phyloP scores from a whole-genome alignment of 2,797 vertebrate genomes.

The Huso huso region DNA sequence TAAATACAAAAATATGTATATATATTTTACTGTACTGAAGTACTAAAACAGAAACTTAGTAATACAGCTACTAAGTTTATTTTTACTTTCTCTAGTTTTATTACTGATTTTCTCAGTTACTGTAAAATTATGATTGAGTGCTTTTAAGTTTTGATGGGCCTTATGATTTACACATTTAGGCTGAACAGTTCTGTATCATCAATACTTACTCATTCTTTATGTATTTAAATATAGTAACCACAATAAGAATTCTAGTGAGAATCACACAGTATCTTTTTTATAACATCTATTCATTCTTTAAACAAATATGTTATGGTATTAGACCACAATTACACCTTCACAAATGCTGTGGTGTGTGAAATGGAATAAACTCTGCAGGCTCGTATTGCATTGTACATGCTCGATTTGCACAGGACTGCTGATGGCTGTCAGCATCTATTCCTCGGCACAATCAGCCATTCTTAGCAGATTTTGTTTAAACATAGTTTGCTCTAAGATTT shows the following conservation, averaged over 20 bases:
- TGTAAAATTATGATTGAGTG: no score
- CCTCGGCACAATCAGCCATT: constrained; percentile 38
- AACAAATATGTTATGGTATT: constrained; percentile 33
- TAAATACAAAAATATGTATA: neutral
- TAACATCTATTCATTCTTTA: constrained; percentile 35
- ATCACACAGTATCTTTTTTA: neutral
- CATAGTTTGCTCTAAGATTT: constrained; percentile 6
- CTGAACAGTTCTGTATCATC: no score
- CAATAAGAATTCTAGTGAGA: neutral
- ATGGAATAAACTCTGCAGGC: constrained; percentile 42
- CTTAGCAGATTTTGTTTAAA: constrained; percentile 41
- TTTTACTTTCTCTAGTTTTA: no score
- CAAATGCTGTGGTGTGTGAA: constrained; percentile 38
- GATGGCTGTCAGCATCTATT: constrained; percentile 42
- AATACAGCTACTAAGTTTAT: no score
- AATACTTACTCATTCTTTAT: neutral
- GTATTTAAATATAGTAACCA: no score
- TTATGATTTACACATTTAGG: no score
- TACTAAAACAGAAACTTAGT: neutral
- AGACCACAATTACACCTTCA: constrained; percentile 42
- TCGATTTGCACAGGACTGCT: constrained; percentile 33
- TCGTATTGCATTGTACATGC: constrained; percentile 43
- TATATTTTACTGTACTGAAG: neutral
- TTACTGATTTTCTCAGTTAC: no score
- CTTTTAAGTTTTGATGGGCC: no score